Percentiles rank a stretch among this genome's conserved stretches.
These are phyloP conservation scores for Bursaphelenchus okinawaensis DNA, from an alignment of 2,888 invertebrate species.

Conservation along the genomic window DNA sequence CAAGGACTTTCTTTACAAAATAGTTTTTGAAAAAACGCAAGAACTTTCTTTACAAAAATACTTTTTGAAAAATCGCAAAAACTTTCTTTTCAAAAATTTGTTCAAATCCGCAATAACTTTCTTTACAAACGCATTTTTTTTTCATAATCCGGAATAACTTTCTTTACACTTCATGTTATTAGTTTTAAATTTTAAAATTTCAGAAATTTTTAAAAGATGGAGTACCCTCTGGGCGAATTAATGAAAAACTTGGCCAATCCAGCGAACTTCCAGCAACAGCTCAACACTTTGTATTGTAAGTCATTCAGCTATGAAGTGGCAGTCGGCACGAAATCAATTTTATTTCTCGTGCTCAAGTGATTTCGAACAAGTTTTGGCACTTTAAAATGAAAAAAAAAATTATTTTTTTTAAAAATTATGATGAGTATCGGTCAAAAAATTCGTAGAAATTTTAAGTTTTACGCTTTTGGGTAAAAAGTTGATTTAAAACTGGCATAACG, in stretches of 20 bases:
- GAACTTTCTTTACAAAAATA: no score
- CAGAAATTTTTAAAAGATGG: no score
- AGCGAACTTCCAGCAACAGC: conserved; percentile 8
- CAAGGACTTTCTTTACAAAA: no score
- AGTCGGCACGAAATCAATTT: not conserved
- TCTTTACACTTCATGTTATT: no score
- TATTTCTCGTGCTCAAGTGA: not conserved
- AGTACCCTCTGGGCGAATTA: not conserved
- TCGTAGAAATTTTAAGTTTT: not conserved
- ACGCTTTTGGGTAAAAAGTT: not conserved
- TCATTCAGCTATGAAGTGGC: not conserved
- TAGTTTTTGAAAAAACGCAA: no score
- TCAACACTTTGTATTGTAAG: conserved; percentile 11
- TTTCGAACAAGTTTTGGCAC: not conserved
- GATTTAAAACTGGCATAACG: not conserved
- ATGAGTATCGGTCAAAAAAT: not conserved
- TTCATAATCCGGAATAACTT: no score
- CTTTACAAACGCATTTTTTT: no score
- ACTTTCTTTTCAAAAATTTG: no score
- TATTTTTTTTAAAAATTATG: not conserved
- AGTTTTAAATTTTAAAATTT: no score
- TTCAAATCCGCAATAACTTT: no score
- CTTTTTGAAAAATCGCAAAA: no score
- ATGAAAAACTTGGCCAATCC: no score
- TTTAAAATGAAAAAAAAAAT: not conserved